Percentiles rank a stretch among this genome's conserved stretches.
Evolutionary conservation across 2,888 invertebrate species (phyloP).

Genomic region (Acanthacorydalis orientalis): DNA sequence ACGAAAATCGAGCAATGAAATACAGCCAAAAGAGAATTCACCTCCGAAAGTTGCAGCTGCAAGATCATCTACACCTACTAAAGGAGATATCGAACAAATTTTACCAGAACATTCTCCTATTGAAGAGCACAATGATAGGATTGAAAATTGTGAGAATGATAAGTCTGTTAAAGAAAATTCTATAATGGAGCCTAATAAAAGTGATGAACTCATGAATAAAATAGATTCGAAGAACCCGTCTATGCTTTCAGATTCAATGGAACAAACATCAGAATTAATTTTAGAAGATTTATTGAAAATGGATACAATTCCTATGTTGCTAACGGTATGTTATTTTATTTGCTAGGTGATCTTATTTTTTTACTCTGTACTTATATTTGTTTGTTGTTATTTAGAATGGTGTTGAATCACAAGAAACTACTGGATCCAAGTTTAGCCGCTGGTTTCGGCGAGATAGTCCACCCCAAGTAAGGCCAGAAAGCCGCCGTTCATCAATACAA

Average conservation of each 20-base stretch:
- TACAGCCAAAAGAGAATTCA: not conserved
- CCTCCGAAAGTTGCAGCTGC: not conserved
- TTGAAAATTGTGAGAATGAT: too few species aligned
- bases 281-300: constrained; percentile 74
- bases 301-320: constrained; percentile 55
- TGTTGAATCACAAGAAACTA: constrained; percentile 30
- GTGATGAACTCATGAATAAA: not conserved
- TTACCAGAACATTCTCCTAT: too few species aligned
- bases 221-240: too few species aligned
- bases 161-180: too few species aligned
- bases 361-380: not conserved
- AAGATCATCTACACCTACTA: not conserved
- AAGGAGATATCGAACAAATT: not conserved
- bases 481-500: constrained; percentile 37
- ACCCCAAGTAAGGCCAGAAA: constrained; percentile 20
- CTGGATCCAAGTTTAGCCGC: constrained; percentile 56
- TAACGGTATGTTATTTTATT: constrained; percentile 36
- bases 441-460: constrained; percentile 65
- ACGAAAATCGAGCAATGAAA: constrained; percentile 10
- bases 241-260: not conserved
- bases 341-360: not conserved
- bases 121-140: too few species aligned
- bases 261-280: constrained; percentile 34
- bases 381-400: constrained; percentile 39
- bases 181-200: not conserved